phyloP scores from a whole-genome alignment of 2,888 invertebrate species.

The Andrena fulva region DNA sequence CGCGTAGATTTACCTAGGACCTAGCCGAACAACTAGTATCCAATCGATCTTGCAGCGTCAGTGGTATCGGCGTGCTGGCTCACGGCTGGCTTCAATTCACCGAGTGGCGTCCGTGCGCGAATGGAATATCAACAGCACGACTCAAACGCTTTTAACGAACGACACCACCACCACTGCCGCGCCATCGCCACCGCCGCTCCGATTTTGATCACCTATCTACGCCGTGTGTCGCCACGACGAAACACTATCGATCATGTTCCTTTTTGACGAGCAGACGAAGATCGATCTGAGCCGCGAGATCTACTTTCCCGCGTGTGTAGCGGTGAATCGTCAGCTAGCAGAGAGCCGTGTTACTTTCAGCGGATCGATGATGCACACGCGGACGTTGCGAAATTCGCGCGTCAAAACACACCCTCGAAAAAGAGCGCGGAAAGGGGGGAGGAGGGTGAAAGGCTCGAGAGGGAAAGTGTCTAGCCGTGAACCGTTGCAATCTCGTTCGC shows the following conservation, averaged over 20 bases:
- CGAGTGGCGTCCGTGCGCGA: slow-evolving; percentile 74
- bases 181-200: slow-evolving; percentile 60
- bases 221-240: slow-evolving; percentile 53
- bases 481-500: slow-evolving; percentile 7
- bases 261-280: slow-evolving; percentile 38
- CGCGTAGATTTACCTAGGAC: slow-evolving; percentile 61
- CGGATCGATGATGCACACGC: slow-evolving; percentile 26
- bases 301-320: neutral
- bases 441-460: slow-evolving; percentile 8
- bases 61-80: slow-evolving; percentile 60
- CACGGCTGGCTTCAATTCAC: slow-evolving; percentile 65
- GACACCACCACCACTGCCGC: slow-evolving; percentile 28
- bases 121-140: slow-evolving; percentile 77
- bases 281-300: slow-evolving; percentile 47
- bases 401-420: slow-evolving; percentile 4
- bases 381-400: neutral
- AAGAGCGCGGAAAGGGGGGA: neutral
- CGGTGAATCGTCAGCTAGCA: slow-evolving; percentile 22
- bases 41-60: slow-evolving; percentile 76
- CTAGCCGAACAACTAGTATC: slow-evolving; percentile 61
- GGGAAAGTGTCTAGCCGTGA: slow-evolving; percentile 29
- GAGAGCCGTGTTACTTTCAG: neutral
- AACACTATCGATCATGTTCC: slow-evolving; percentile 57
- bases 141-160: slow-evolving; percentile 78
- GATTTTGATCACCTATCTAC: slow-evolving; percentile 49